A percentile compares a stretch with the other conserved stretches of the same genome.
Evolutionary conservation across 2,113 vertebrate species (phyloP).

Genomic region (Spheniscus mendiculus): DNA sequence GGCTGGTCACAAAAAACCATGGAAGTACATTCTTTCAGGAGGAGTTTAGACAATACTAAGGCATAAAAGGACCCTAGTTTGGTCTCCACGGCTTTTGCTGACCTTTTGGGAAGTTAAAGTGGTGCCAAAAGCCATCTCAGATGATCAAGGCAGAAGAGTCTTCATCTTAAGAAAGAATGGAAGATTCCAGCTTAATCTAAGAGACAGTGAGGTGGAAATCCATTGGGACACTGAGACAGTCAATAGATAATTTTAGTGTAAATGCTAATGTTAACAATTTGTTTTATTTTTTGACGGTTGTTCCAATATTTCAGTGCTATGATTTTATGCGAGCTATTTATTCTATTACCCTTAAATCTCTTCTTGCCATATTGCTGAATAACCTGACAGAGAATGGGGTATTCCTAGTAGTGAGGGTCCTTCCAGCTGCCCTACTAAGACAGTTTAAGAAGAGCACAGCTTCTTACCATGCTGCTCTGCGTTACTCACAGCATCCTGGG

Average conservation of each 20-base stretch:
- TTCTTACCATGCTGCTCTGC: background rate
- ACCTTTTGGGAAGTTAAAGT: background rate
- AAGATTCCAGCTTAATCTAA: background rate
- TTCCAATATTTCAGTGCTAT: background rate
- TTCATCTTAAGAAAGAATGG: background rate
- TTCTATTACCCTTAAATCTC: background rate
- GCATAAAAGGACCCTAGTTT: background rate
- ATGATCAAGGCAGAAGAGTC: background rate
- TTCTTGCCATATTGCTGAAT: background rate
- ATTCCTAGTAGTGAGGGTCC: background rate
- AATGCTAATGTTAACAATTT: background rate
- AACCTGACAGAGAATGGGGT: background rate
- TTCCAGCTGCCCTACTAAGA: background rate
- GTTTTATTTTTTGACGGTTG: background rate
- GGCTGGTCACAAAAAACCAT: background rate
- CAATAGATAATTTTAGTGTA: background rate
- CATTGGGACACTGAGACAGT: background rate
- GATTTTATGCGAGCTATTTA: background rate
- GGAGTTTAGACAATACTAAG: background rate
- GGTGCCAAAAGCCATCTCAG: background rate
- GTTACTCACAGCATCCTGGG: background rate
- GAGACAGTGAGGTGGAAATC: background rate
- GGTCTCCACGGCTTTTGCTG: background rate
- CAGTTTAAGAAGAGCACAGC: background rate
- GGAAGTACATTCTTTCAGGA: background rate